Conservation (phyloP, 2,113 vertebrate species). For the Grammomys dolichurus region DNA sequence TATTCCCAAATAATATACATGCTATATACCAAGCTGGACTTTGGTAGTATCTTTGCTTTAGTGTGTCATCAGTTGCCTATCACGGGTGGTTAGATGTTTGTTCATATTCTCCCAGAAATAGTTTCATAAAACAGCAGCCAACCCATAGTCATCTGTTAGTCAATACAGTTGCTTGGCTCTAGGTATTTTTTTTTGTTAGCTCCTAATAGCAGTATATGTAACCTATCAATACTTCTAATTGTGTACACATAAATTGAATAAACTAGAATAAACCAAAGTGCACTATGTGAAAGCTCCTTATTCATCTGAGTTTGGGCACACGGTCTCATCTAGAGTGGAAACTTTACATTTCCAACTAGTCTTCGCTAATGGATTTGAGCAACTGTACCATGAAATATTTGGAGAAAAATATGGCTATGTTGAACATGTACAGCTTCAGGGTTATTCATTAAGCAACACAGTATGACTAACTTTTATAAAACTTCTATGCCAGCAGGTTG, state of each 20-base stretch:
- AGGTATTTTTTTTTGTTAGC: not conserved
- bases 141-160: not conserved
- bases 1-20: not conserved
- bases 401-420: not conserved
- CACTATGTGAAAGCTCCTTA: not conserved
- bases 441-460: not conserved
- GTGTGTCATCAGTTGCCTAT: too few species aligned
- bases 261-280: not conserved
- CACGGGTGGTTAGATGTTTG: not conserved
- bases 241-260: not conserved
- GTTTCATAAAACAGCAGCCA: not conserved
- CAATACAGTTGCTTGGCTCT: not conserved
- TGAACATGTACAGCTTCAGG: not conserved
- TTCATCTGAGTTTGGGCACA: not conserved
- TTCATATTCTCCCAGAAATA: not conserved
- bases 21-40: not conserved
- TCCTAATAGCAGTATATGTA: not conserved
- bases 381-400: not conserved
- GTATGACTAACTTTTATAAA: not conserved
- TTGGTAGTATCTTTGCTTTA: too few species aligned
- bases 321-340: not conserved
- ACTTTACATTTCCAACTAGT: not conserved
- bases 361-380: not conserved
- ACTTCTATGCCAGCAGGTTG: not conserved
- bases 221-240: not conserved